Base-by-base conservation (phyloP, 2,113 vertebrate species). In the Pseudopipra pipra region DNA sequence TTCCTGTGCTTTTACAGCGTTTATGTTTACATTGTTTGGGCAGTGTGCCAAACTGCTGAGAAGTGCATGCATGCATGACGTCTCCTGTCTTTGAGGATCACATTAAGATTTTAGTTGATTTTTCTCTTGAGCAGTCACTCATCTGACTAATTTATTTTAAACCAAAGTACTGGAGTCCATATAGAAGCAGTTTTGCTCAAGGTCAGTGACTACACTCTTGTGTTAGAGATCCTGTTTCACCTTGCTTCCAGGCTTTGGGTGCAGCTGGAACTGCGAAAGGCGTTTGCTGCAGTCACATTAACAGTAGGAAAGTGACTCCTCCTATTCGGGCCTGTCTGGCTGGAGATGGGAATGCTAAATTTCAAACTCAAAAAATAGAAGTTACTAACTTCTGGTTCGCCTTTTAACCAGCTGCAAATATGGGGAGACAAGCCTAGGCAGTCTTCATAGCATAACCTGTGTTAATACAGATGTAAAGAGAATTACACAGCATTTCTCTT, bases 281-380 rank as follows among this genome's bases (percentile, higher is more conserved):
- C 0, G 0, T 63, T 80, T 84, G 41, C 43, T 89, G 23, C 22
- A 21, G 18, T 74, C 23, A 1, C 8, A 14, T 37, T 49, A 65
- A 47, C 51, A n/a, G 30, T 19, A 70, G 56, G 31, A 78, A 44
- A 33, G 15, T 35, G 25, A 30, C 19, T 19, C 3, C 10, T 68
- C 24, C 59, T 54, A 4, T 44, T 56, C 5, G 12, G 59, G 31
- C 46, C 17, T 49, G 39, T 8, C 41, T 51, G 33, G 6, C 49
- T 62, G 68, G 59, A 49, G 54, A 9, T 66, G 22, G 23, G 21
- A 68, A 59, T 56, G 49, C 17, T 41, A 12, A 18, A 73, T 73
- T 83, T 73, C 63, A 65, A 12, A 76, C 58, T 83, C n/a, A 49
- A 22, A 22, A 83, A 80, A 67, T 61, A 28, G 30, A 56, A 55